phyloP scores from a whole-genome alignment of 2,797 vertebrate species.

The Nyctalus aviator region DNA sequence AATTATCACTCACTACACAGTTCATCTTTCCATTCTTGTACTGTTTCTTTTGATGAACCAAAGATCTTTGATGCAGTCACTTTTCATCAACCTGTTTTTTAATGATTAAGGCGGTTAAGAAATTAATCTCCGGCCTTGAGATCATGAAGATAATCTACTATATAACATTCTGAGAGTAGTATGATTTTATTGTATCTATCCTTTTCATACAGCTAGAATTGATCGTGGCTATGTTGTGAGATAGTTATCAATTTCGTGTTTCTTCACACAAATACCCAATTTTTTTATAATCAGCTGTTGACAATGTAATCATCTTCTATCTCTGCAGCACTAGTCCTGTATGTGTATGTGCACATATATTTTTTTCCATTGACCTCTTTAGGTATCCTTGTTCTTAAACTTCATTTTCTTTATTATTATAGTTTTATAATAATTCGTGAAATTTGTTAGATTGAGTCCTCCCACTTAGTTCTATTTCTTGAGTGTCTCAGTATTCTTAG shows the following conservation, averaged over 20 bases:
- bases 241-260: background rate
- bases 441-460: background rate
- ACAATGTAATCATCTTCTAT: background rate
- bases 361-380: background rate
- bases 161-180: background rate
- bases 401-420: background rate
- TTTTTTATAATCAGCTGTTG: background rate
- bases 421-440: background rate
- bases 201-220: background rate
- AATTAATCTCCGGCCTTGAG: background rate
- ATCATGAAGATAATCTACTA: background rate
- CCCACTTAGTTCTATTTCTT: background rate
- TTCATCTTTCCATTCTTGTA: background rate
- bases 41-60: background rate
- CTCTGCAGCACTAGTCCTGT: background rate
- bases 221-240: background rate
- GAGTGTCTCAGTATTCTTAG: background rate
- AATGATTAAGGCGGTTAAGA: background rate
- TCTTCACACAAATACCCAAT: background rate
- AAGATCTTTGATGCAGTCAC: background rate
- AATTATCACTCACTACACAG: background rate
- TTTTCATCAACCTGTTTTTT: background rate
- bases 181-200: background rate
- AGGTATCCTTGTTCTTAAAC: background rate
- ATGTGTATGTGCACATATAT: rapidly evolving